Evolutionary conservation across 1,140 invertebrate genomes (phyloP).

Genomic region (Brachystomella parvula): DNA sequence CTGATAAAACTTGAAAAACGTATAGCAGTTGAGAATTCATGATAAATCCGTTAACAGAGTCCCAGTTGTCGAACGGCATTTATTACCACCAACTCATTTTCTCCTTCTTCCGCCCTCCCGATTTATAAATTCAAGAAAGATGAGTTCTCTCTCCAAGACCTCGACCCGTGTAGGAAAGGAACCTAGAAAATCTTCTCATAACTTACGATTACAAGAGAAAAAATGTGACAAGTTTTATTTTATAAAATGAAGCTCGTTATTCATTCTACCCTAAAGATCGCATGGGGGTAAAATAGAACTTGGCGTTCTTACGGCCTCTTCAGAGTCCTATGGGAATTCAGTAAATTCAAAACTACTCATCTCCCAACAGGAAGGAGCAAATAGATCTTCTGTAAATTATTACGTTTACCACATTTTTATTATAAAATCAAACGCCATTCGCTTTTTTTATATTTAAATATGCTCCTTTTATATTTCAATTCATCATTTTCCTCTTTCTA

Average conservation of each 20-base stretch:
- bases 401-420: not conserved
- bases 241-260: not conserved
- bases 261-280: not conserved
- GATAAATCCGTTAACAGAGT: constrained; percentile 28
- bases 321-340: not conserved
- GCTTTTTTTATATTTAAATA: not conserved
- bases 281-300: not conserved
- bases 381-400: not conserved
- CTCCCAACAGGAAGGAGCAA: not conserved
- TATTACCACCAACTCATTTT: constrained; percentile 22
- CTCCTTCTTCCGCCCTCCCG: constrained; percentile 13
- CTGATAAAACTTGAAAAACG: not conserved
- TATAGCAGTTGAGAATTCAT: not conserved
- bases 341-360: not conserved
- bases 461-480: too few relatives aligned
- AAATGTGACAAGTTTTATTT: constrained; percentile 11
- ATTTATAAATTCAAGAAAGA: not conserved
- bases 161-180: not conserved
- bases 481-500: too few relatives aligned
- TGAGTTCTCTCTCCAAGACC: too few relatives aligned
- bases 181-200: not conserved
- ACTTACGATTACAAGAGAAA: constrained; percentile 10
- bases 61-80: constrained; percentile 35
- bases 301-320: too few relatives aligned
- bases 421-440: not conserved